These are phyloP conservation scores for Orthonychiurus folsomi DNA, from an alignment of 2,888 invertebrate genomes.

Conservation along the genomic window DNA sequence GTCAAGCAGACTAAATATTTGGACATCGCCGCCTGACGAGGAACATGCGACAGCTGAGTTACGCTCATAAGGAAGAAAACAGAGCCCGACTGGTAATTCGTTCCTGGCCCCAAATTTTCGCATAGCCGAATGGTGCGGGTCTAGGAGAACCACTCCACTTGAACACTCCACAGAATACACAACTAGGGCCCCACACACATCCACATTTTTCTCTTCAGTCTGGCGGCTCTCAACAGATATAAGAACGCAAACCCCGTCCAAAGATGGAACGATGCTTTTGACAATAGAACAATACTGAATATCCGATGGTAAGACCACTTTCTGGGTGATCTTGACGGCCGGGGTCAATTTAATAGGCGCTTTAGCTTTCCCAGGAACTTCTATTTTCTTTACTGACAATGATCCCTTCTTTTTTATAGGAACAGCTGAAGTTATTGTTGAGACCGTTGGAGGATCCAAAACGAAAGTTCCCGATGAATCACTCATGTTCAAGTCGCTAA, in stretches of 20 bases:
- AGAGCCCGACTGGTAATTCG: slow-evolving; percentile 62
- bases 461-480: slow-evolving; percentile 31
- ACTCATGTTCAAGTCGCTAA: slow-evolving; percentile 39
- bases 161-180: slow-evolving; percentile 52
- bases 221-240: slow-evolving; percentile 16
- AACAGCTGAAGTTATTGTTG: neutral
- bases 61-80: slow-evolving; percentile 55
- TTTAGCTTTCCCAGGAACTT: slow-evolving; percentile 15
- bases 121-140: slow-evolving; percentile 54
- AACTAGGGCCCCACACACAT: slow-evolving; percentile 47
- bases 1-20: slow-evolving; percentile 24
- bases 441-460: slow-evolving; percentile 16
- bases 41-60: slow-evolving; percentile 41
- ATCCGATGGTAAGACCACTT: slow-evolving; percentile 30
- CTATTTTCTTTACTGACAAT: slow-evolving; percentile 12
- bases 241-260: slow-evolving; percentile 24
- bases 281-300: slow-evolving; percentile 23
- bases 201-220: slow-evolving; percentile 6
- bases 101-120: slow-evolving; percentile 53
- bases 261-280: slow-evolving; percentile 25
- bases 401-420: slow-evolving; percentile 19
- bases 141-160: slow-evolving; percentile 48
- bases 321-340: slow-evolving; percentile 27
- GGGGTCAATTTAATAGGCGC: slow-evolving; percentile 17
- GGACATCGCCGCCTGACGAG: slow-evolving; percentile 25